Evolutionary conservation across 2,797 vertebrate genomes (phyloP), one percentile per base, ranked within the genome.

Genomic region (Alosa sapidissima): DNA sequence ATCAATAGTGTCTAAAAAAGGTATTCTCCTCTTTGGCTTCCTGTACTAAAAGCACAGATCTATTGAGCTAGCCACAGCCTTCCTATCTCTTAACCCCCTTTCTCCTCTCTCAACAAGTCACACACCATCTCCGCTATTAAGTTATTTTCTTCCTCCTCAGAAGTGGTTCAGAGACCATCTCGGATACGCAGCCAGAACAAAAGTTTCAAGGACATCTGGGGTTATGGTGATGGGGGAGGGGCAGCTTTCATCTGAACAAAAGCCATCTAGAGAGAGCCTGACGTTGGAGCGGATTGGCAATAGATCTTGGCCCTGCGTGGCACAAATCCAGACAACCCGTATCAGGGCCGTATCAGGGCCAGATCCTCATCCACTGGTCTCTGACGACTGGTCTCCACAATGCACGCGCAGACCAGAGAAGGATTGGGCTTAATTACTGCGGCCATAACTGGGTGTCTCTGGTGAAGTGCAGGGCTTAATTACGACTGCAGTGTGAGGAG

Each of bases 1-100:
- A 96, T 96, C 94, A 94, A 95, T 95, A 93, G 87, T 83, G 86
- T 91, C 89, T 86, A n/a, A 87, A 92, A 91, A 92, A 89, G 84
- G 91, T 93, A 82, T 86, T 91, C 85, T 85, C 19, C 78, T 87
- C 78, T 81, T 16, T 68, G 65, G 84, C 75, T 81, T 84, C 86
- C 84, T 55, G 82, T 75, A 75, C 89, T 81, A 83, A 88, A 84
- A 86, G 86, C 84, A 84, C 84, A 88, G 87, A 89, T 86, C 84
- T 85, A 85, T 83, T 87, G 84, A 88, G 89, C 88, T 87, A 87
- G 84, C 86, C 86, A 84, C 87, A 85, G 41, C 41, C 88, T 78
- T 78, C 72, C 72, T 84, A 49, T 82, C 33, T 51, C 81, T 81
- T 68, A 65, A 87, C 83, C 75, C 54, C 33, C 75, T 81, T 84